These are phyloP conservation scores for Caracal caracal DNA, from an alignment of 2,113 vertebrate genomes.

Conservation along the genomic window DNA sequence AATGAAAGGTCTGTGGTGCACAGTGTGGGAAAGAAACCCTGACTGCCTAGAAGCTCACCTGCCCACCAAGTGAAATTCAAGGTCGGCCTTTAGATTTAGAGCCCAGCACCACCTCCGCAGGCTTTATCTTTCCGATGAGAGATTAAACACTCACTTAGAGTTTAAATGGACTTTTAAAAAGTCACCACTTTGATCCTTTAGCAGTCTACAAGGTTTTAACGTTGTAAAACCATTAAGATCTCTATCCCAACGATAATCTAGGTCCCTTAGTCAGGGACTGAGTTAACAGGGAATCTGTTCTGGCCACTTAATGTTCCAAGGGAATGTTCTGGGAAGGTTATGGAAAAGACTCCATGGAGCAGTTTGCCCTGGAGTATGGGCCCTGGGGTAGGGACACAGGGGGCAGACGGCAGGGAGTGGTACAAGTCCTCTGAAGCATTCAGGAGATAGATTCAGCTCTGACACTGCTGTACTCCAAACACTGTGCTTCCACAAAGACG, in stretches of 20 bases:
- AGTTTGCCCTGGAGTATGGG: background rate
- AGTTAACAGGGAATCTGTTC: constrained; percentile 45
- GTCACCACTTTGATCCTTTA: constrained; percentile 79
- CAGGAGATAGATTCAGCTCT: background rate
- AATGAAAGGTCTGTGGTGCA: constrained; percentile 45
- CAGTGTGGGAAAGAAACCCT: constrained; percentile 76
- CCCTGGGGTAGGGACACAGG: rapidly evolving
- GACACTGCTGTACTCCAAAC: background rate
- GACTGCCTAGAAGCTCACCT: constrained; percentile 43
- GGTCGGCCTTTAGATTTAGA: constrained; percentile 62
- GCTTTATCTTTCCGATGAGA: constrained; percentile 80
- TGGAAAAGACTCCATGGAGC: background rate
- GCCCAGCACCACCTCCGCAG: constrained; percentile 49
- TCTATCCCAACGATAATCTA: constrained; percentile 75
- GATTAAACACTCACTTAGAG: constrained; percentile 79
- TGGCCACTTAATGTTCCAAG: constrained; percentile 68
- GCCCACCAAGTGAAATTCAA: constrained; percentile 74
- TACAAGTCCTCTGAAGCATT: background rate
- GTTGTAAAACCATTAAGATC: constrained; percentile 82
- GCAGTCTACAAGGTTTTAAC: constrained; percentile 75
- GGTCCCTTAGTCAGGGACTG: constrained; percentile 55
- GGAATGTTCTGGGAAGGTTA: background rate
- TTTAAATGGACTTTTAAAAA: constrained; percentile 82
- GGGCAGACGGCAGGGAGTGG: background rate
- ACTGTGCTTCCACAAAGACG: background rate